Evolutionary conservation across 2,797 vertebrate species (phyloP), one percentile per base, ranked within the genome.

Genomic region (Hapalemur alaotrensis): DNA sequence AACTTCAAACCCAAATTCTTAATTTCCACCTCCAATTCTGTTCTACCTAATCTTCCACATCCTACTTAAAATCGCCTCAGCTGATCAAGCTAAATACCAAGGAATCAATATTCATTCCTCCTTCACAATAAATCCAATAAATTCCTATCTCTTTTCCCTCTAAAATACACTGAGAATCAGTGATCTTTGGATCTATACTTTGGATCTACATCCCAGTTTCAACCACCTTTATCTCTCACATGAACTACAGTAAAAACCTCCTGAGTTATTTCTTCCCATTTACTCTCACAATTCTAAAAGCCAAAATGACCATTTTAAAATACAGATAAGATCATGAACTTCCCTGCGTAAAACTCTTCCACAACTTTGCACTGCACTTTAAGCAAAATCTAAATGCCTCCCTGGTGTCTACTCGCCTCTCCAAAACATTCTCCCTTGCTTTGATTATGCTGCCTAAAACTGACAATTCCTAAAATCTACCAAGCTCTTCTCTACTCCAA

Each of bases 271-370:
- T 82, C 48, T 17, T 93, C 5, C 13, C 50, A 80, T 28, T 69
- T 89, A 89, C 28, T 63, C 46, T 79, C 59, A 57, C 20, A 80
- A 50, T 25, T 35, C 54, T 2, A 92, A 52, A 94, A 32, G 38
- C 54, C 84, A 85, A 95, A 91, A 83, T 4, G 5, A 80, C 73
- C 61, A 75, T 48, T 90, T 95, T n/a, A 86, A 93, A 92, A 86
- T 28, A 54, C n/a, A 92, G 88, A 22, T 79, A 67, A 86, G 28
- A 65, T 54, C n/a, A 75, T 18, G 23, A 22, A 72, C 12, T 22
- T 73, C 18, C 50, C 50, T 46, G 2, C 52, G 46, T 38, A 76
- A 95, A 95, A 70, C 13, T 48, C 23, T 46, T 41, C 11, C 43
- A 63, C 28, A 14, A 69, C 65, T 80, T 83, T 63, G 23, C 38